Percentiles rank a stretch among this genome's conserved stretches.
Conservation (phyloP, 2,888 invertebrate species). For the Halocaridina rubra region DNA sequence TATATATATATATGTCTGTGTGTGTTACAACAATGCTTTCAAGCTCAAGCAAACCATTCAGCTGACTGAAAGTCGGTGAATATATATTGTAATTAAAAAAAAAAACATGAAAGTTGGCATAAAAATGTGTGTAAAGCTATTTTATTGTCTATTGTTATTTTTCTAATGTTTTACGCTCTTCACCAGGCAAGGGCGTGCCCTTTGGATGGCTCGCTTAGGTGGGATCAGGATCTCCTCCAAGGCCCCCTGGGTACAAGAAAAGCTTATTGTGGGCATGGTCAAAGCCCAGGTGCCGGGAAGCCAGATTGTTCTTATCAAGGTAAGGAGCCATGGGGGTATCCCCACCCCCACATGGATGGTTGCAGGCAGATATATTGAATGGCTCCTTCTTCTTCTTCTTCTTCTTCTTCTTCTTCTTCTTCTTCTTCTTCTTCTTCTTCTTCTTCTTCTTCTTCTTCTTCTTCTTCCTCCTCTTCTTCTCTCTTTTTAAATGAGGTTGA, state of each 20-base stretch:
- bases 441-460: background rate
- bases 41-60: no score
- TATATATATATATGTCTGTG: background rate
- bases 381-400: background rate
- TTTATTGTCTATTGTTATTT: no score
- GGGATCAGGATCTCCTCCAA: conserved; percentile 79
- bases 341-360: no score
- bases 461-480: background rate
- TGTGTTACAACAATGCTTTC: no score
- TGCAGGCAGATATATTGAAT: no score
- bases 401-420: background rate
- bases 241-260: conserved; percentile 87
- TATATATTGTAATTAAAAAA: no score
- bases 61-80: no score
- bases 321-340: no score
- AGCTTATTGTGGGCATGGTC: conserved; percentile 80
- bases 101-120: no score
- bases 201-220: conserved; percentile 86
- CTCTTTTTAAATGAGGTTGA: no score
- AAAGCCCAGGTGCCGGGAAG: conserved; percentile 91
- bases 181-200: conserved; percentile 82
- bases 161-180: no score
- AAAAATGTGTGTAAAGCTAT: no score
- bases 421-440: background rate
- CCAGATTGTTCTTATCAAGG: conserved; percentile 82